Conservation (phyloP, 2,888 invertebrate genomes). For the Chrysolina americana region DNA sequence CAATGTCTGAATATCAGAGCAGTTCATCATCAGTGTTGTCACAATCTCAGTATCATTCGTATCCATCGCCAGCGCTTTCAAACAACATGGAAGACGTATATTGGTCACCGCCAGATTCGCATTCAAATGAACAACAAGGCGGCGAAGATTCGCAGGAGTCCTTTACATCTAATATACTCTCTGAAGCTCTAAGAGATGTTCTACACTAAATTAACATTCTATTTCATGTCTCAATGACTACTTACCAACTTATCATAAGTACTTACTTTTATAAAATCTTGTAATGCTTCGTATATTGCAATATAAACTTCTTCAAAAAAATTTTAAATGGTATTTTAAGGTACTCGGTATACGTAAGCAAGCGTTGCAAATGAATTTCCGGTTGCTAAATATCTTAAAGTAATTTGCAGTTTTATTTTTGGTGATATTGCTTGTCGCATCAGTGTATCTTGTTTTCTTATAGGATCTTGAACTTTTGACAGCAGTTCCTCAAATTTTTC, state of each 20-base stretch:
- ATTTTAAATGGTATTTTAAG: slow-evolving; percentile 50
- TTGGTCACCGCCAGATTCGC: too few relatives aligned
- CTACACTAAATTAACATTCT: neutral
- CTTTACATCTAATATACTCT: too few relatives aligned
- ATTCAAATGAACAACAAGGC: too few relatives aligned
- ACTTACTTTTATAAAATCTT: slow-evolving; percentile 47
- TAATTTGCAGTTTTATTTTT: slow-evolving; percentile 51
- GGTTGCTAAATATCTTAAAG: slow-evolving; percentile 52
- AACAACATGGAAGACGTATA: too few relatives aligned
- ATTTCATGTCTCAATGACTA: neutral
- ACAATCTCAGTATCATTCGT: too few relatives aligned
- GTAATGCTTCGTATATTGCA: slow-evolving; percentile 43
- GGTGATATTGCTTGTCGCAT: slow-evolving; percentile 48
- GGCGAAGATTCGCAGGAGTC: too few relatives aligned
- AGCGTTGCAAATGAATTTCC: slow-evolving; percentile 51
- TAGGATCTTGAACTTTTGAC: slow-evolving; percentile 36
- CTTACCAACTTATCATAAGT: neutral
- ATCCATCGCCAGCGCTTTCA: too few relatives aligned
- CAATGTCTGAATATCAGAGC: too few relatives aligned
- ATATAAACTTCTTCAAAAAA: slow-evolving; percentile 48
- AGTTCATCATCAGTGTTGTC: too few relatives aligned
- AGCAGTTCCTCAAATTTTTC: slow-evolving; percentile 40
- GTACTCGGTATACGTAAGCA: slow-evolving; percentile 35
- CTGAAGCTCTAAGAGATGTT: too few relatives aligned
- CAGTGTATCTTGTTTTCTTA: slow-evolving; percentile 41